phyloP scores from a whole-genome alignment of 2,797 vertebrate species.

The Siniperca scherzeri region DNA sequence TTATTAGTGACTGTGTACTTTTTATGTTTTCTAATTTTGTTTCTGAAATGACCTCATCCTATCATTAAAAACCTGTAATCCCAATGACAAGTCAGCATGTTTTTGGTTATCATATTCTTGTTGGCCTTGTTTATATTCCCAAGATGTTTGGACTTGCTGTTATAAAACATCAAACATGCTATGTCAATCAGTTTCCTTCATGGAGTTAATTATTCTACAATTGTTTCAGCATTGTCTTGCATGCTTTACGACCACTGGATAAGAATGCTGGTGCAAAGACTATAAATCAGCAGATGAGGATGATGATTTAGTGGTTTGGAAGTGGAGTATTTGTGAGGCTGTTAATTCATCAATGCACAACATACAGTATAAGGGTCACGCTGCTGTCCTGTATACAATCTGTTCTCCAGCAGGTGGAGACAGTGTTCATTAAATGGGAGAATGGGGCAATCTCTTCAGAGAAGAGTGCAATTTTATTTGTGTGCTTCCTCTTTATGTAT shows the following conservation, averaged over 20 bases:
- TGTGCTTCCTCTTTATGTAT: not conserved
- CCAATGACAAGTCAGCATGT: not conserved
- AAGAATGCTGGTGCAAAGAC: not conserved
- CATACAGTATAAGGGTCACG: not conserved
- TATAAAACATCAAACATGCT: not conserved
- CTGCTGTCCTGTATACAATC: not conserved
- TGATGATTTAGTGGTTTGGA: constrained; percentile 15
- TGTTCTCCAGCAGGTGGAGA: constrained; percentile 44
- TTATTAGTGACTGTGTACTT: not conserved
- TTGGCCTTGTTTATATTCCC: not conserved
- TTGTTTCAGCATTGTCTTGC: not conserved
- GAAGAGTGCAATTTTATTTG: not conserved
- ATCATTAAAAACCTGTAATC: constrained; percentile 35
- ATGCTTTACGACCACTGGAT: not conserved
- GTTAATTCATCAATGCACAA: constrained; percentile 9
- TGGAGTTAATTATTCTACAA: constrained; percentile 1
- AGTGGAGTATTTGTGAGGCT: not conserved
- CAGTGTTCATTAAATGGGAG: not conserved
- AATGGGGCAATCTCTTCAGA: not conserved
- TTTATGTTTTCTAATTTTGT: not conserved
- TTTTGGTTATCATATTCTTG: not conserved
- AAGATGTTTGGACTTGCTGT: constrained; percentile 1
- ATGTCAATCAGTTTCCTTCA: not conserved
- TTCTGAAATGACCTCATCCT: not conserved
- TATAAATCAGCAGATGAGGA: not conserved